Base-by-base conservation (phyloP, 1,140 invertebrate species). In the Metaphire vulgaris region DNA sequence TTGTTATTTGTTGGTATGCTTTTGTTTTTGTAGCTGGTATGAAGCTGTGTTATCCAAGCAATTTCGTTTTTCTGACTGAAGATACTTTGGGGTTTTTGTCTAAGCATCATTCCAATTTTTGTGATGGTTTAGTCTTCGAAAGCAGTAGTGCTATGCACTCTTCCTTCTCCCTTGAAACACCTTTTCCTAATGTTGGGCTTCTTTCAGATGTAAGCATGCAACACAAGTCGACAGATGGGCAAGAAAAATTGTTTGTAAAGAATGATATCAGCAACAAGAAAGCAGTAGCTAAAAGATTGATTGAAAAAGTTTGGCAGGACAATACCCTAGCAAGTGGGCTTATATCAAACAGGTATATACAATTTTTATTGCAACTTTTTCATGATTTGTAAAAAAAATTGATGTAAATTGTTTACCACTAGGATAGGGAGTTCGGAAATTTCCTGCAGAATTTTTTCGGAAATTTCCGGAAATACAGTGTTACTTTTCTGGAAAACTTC, bases 21-120 rank as follows among this genome's bases (percentile, higher is more conserved):
- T n/a, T n/a, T n/a, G n/a, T n/a, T 83, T 68, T 81, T 84, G 33
- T 90, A 87, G 94, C 93, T 84, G 94, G 94, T 75, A 91, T 94
- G 74, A 91, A 93, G 83, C 94, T 98, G 93, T 91, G 92, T 79
- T 97, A 98, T 88, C 96, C 96, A 29, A 91, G 92, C 29, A 93
- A 92, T 87, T 98, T 95, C 87, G 94, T 96, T 78, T 89, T 97
- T 82, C 90, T 95, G 78, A 94, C 93, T 79, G 72, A 26, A n/a
- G 94, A 96, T 83, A 89, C 93, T 89, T 94, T 94, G 84, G 91
- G 92, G 79, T n/a, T 76, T 1, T 69, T 69, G 30, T 56, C 77
- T 0, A 72, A 76, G 14, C 32, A 78, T 72, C 72, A 56, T n/a
- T 30, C 69, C 21, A 31, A 65, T 66, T 33, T 68, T 32, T 56